Evolutionary conservation across 1,140 invertebrate species (phyloP), one percentile per base, ranked within the genome.

Genomic region (Drosophila grimshawi): DNA sequence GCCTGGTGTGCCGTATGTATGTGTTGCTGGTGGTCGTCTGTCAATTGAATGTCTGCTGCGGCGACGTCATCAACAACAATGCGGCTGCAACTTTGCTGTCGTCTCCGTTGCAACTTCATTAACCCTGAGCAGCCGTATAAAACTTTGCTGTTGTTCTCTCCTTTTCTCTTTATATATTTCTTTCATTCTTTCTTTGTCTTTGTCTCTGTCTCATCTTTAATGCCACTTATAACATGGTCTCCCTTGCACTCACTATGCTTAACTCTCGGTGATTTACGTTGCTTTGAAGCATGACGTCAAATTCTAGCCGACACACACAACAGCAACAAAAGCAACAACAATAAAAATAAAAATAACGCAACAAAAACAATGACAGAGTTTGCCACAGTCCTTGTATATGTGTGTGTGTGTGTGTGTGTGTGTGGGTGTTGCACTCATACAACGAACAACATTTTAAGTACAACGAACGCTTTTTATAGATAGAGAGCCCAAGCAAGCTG

Each of bases 211-310:
- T 43, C 39, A 43, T 43, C 39, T 43, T 43, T 43, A 43, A 5
- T 41, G 43, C 30, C 5, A 19, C 49, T 30, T 52, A 33, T 56
- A 27, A 19, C 6, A 30, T 45, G 10, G 19, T 56, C 43, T n/a
- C 10, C 62, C 51, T 29, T 41, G 49, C 61, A 41, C 67, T 74
- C 56, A 60, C 48, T 43, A 33, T 56, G 41, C 7, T 55, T 61
- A 19, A 32, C 29, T 65, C 65, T 67, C 70, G 73, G 59, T 80
- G 85, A 86, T 86, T 89, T 86, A 86, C 85, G 72, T 78, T 56
- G 73, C 76, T 80, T 88, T 89, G 72, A 83, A 80, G 83, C 83
- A 86, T 86, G 85, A 86, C 83, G 83, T 86, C 83, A 86, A 86
- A 83, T 86, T 80, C 83, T 83, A 78, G 61, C 45, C 57, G 71